phyloP scores from a whole-genome alignment of 2,113 vertebrate species.

The Macrotis lagotis region DNA sequence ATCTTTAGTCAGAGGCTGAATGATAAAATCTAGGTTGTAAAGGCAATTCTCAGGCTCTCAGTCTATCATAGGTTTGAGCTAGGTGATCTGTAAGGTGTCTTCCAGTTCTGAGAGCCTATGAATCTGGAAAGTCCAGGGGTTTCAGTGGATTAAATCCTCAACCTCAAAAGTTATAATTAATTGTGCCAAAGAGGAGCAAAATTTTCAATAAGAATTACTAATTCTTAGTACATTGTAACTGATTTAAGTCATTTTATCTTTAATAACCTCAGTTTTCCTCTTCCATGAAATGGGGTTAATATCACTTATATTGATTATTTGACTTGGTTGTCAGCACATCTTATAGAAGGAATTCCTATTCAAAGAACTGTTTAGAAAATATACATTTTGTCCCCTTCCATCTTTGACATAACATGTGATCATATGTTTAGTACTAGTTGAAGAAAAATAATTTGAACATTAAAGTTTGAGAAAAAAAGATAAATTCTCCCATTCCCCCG shows the following conservation, averaged over 20 bases:
- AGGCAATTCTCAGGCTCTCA: not conserved
- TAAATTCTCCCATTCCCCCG: not conserved
- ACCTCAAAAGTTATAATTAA: not conserved
- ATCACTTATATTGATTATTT: not conserved
- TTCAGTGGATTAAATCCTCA: not conserved
- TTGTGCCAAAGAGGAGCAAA: not conserved
- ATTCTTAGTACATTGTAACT: not conserved
- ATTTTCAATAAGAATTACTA: not conserved
- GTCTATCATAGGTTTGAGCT: not conserved
- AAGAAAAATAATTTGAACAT: not conserved
- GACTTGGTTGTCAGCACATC: not conserved
- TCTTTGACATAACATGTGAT: not conserved
- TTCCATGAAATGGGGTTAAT: not conserved
- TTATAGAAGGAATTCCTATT: not conserved
- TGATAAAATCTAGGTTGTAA: not conserved
- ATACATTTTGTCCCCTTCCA: not conserved
- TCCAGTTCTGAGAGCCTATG: not conserved
- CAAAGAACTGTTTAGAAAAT: not conserved
- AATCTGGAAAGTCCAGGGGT: not conserved
- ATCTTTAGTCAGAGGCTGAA: not conserved
- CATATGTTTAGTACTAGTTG: not conserved
- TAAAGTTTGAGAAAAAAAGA: not conserved
- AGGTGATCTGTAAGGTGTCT: not conserved
- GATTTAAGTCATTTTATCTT: not conserved
- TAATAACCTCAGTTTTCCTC: not conserved